These are phyloP conservation scores for Clamator glandarius DNA, from an alignment of 2,797 vertebrate species.

Conservation along the genomic window DNA sequence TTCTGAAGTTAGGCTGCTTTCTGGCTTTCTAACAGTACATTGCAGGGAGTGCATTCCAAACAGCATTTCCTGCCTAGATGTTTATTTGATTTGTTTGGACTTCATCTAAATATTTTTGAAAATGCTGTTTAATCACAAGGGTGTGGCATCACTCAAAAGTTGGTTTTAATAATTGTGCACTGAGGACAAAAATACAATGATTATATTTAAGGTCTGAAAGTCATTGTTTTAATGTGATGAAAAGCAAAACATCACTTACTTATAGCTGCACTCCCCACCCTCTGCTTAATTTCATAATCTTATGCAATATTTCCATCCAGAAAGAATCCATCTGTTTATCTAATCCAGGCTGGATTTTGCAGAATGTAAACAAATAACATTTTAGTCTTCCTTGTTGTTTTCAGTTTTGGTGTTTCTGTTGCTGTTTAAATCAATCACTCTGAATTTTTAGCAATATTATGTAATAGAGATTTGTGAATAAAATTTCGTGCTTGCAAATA, in stretches of 20 bases:
- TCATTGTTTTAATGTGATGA: constrained; percentile 19
- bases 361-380: constrained; percentile 73
- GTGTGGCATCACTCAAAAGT: constrained; percentile 63
- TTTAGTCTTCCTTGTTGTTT: constrained; percentile 42
- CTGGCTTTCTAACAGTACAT: constrained; percentile 49
- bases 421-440: constrained; percentile 35
- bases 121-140: constrained; percentile 56
- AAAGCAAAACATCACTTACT: constrained; percentile 31
- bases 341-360: constrained; percentile 37
- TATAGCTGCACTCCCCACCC: constrained; percentile 32
- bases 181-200: background rate
- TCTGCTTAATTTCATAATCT: constrained; percentile 32
- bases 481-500: background rate
- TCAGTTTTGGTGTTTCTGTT: background rate
- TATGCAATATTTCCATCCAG: constrained; percentile 44
- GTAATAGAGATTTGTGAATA: constrained; percentile 43
- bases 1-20: constrained; percentile 74
- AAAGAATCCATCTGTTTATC: constrained; percentile 23
- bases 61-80: constrained; percentile 62
- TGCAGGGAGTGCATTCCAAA: constrained; percentile 44
- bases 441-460: constrained; percentile 23
- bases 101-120: constrained; percentile 64
- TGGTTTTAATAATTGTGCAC: constrained; percentile 51
- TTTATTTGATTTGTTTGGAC: constrained; percentile 63
- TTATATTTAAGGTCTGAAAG: constrained; percentile 11